A percentile compares a stretch with the other conserved stretches of the same genome.
Conservation (phyloP, 2,888 invertebrate genomes). For the Ophion costatus region DNA sequence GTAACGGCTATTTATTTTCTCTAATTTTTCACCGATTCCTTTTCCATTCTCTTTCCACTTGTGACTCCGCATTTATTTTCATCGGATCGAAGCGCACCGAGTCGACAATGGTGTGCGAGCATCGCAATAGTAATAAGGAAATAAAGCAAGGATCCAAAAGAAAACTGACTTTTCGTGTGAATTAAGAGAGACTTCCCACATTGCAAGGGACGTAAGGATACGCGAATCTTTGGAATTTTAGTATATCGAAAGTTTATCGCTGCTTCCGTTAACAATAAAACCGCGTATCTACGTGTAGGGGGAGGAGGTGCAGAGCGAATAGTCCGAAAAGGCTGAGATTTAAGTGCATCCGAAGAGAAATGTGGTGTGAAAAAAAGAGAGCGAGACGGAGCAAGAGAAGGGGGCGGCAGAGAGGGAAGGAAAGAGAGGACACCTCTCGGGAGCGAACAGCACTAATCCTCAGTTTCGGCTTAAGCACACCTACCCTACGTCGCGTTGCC, state of each 20-base stretch:
- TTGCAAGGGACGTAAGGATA: too few relatives aligned
- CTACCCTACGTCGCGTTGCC: conserved; percentile 65
- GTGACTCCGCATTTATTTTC: not conserved
- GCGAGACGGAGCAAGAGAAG: conserved; percentile 36
- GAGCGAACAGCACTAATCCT: conserved; percentile 78
- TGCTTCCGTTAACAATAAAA: too few relatives aligned
- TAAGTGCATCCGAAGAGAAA: conserved; percentile 22
- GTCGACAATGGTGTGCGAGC: not conserved
- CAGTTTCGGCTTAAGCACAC: conserved; percentile 78
- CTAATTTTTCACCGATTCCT: conserved; percentile 5
- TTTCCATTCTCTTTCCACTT: conserved; percentile 4
- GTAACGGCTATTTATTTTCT: conserved; percentile 20
- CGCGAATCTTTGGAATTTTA: too few relatives aligned
- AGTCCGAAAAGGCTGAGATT: not conserved
- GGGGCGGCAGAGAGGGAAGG: conserved; percentile 28
- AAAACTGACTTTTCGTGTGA: conserved; percentile 2
- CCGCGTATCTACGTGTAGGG: not conserved
- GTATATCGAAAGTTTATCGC: not conserved
- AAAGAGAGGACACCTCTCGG: conserved; percentile 64
- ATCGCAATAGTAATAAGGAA: not conserved
- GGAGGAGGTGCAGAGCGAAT: not conserved
- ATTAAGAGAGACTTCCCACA: too few relatives aligned
- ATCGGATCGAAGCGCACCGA: not conserved
- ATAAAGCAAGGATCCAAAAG: not conserved
- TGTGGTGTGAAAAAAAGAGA: not conserved